These are phyloP conservation scores for Andrena marginata DNA, from an alignment of 2,888 invertebrate genomes.

Conservation along the genomic window DNA sequence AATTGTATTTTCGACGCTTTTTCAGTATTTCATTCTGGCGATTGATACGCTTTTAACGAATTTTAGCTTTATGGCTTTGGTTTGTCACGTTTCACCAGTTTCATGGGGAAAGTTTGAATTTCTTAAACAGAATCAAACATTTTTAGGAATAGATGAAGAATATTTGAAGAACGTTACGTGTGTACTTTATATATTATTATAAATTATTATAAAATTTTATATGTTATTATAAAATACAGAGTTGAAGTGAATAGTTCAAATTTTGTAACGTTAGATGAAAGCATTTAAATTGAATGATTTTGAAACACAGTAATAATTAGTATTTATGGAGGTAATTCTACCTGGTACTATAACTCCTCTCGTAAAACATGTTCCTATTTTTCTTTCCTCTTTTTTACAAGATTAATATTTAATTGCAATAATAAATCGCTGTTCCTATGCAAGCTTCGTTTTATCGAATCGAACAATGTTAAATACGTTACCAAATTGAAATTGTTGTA, in stretches of 20 bases:
- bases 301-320: not conserved
- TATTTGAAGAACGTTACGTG: not conserved
- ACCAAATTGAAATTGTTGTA: not conserved
- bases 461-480: not conserved
- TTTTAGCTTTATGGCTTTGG: too few species aligned
- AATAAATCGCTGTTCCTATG: constrained; percentile 65
- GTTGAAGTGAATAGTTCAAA: not conserved
- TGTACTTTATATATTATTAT: not conserved
- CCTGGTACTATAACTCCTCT: constrained; percentile 3
- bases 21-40: too few species aligned
- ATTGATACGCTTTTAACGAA: too few species aligned
- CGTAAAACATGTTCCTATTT: constrained; percentile 64
- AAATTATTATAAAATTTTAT: too few species aligned
- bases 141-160: too few species aligned
- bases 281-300: too few species aligned
- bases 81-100: too few species aligned
- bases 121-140: too few species aligned
- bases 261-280: too few species aligned
- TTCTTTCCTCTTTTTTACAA: not conserved
- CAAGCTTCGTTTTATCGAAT: constrained; percentile 3
- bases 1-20: not conserved
- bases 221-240: not conserved
- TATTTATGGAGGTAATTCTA: constrained; percentile 12
- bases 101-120: too few species aligned
- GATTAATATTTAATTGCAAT: constrained; percentile 51